Evolutionary conservation across 2,113 vertebrate genomes (phyloP).

Genomic region (Rhadina sibilatrix): DNA sequence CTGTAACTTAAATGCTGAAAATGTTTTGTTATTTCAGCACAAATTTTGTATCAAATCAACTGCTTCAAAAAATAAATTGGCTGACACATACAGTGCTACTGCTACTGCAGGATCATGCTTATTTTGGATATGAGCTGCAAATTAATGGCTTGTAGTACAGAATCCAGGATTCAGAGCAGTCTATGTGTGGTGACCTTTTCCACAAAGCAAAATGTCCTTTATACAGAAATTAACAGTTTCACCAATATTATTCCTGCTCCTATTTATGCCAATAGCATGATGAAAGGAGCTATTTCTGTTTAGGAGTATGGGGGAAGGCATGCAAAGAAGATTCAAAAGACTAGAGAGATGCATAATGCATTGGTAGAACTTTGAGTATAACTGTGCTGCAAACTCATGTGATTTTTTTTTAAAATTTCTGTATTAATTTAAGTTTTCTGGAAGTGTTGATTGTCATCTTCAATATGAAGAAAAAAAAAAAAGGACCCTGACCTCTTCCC

Average conservation of each 20-base stretch:
- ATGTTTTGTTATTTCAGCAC: background rate
- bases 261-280: background rate
- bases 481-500: background rate
- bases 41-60: background rate
- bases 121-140: background rate
- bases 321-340: background rate
- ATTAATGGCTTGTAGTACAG: background rate
- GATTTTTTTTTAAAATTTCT: background rate
- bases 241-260: background rate
- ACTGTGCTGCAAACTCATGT: background rate
- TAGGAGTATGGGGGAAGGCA: background rate
- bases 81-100: background rate
- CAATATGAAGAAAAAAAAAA: background rate
- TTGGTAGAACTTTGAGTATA: conserved; percentile 16
- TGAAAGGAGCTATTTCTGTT: conserved; percentile 12
- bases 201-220: background rate
- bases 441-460: background rate
- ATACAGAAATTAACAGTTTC: background rate
- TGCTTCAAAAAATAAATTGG: background rate
- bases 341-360: conserved; percentile 15
- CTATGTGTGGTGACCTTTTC: background rate
- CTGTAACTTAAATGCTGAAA: background rate
- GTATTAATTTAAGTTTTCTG: conserved; percentile 8
- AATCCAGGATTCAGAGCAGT: background rate
- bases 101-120: background rate